A percentile compares a stretch with the other conserved stretches of the same genome.
Evolutionary conservation across 2,888 invertebrate species (phyloP).

Genomic region (Acanthococcus lagerstroemiae): DNA sequence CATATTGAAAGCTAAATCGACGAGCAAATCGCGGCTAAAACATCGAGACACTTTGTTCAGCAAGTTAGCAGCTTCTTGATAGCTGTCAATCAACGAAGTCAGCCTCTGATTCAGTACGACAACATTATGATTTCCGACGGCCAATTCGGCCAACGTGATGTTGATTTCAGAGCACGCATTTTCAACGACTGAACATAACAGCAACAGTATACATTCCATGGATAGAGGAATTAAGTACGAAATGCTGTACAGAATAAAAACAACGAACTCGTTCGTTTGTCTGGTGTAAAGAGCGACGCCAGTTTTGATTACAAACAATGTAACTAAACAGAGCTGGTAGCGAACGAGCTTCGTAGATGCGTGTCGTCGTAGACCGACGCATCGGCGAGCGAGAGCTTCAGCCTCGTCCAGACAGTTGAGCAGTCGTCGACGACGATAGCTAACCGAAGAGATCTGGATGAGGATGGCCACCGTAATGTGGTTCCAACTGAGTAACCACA

Average conservation of each 20-base stretch:
- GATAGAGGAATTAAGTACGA: conserved; percentile 5
- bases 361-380: background rate
- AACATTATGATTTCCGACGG: background rate
- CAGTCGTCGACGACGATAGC: background rate
- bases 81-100: conserved; percentile 1
- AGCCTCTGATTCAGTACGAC: background rate
- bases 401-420: background rate
- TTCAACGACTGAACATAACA: conserved; percentile 7
- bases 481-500: conserved; percentile 19
- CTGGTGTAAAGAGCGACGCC: background rate
- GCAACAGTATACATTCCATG: conserved; percentile 7
- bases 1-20: conserved; percentile 22
- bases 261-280: background rate
- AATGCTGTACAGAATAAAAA: conserved; percentile 9
- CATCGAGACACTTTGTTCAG: background rate
- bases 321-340: background rate
- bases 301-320: background rate
- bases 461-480: conserved; percentile 10
- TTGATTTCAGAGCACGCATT: background rate
- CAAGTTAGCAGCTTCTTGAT: conserved; percentile 12
- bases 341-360: background rate
- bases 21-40: conserved; percentile 9
- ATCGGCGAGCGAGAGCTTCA: background rate
- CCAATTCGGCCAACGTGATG: background rate
- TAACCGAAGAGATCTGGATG: background rate